These are phyloP conservation scores for Sarcoramphus papa DNA, from an alignment of 2,797 vertebrate species.

Conservation along the genomic window DNA sequence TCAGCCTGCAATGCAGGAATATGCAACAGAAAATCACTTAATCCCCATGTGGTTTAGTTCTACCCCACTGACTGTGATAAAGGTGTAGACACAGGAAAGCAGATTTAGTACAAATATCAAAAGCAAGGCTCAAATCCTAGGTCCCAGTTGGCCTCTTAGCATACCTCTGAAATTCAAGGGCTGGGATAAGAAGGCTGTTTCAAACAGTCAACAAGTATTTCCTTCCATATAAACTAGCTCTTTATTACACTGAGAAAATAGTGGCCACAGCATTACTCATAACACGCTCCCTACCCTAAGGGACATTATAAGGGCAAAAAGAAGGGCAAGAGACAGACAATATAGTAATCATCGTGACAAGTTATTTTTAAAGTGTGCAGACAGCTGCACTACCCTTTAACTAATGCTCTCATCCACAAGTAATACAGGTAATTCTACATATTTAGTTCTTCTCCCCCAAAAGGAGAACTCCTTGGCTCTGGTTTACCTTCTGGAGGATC, in stretches of 20 bases:
- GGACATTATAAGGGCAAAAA: background rate
- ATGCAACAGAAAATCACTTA: constrained; percentile 13
- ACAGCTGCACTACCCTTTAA: background rate
- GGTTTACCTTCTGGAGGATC: background rate
- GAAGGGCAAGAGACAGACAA: background rate
- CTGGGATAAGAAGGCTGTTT: background rate
- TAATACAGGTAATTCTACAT: background rate
- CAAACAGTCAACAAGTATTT: background rate
- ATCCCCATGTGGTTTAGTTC: constrained; percentile 22
- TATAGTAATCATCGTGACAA: background rate
- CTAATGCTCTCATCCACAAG: background rate
- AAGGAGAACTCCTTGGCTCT: background rate
- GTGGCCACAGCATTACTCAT: background rate
- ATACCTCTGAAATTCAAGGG: background rate
- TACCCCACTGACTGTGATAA: background rate
- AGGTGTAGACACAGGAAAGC: background rate
- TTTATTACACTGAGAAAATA: background rate
- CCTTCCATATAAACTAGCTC: background rate
- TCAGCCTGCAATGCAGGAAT: background rate
- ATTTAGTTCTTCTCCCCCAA: background rate
- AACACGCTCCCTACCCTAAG: background rate
- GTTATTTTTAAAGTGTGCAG: background rate
- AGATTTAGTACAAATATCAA: constrained; percentile 12
- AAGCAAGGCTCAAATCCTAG: background rate
- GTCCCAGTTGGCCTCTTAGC: background rate